These are phyloP conservation scores for Tretioscincus oriximinensis DNA, from an alignment of 2,113 vertebrate species.

Conservation along the genomic window DNA sequence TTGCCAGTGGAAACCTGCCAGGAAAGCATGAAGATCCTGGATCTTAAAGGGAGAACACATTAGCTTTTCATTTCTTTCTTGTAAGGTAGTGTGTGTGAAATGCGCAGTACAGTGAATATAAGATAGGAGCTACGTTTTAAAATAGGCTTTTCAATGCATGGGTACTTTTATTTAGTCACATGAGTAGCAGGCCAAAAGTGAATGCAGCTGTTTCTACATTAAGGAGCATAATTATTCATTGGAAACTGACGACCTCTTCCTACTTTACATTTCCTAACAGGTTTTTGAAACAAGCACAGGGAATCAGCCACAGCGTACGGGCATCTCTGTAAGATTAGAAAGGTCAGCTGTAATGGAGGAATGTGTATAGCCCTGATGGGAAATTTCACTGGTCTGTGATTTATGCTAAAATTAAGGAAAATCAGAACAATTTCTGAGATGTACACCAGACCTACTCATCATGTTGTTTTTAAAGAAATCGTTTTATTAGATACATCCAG, in stretches of 20 bases:
- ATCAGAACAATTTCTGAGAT: background rate
- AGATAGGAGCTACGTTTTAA: background rate
- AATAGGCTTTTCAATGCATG: background rate
- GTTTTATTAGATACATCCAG: background rate
- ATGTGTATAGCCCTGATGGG: background rate
- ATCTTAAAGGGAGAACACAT: constrained; percentile 56
- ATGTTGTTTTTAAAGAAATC: background rate
- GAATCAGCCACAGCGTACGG: background rate
- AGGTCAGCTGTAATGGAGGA: background rate
- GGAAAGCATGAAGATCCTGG: constrained; percentile 50
- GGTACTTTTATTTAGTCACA: background rate
- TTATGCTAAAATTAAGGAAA: background rate
- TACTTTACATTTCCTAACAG: background rate
- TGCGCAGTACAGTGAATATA: background rate
- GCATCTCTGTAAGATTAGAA: background rate
- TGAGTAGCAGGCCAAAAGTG: background rate
- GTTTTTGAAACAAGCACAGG: background rate
- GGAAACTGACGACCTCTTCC: background rate
- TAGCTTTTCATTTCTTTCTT: constrained; percentile 7
- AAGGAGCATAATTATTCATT: background rate
- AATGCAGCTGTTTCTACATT: background rate
- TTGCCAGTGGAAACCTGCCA: constrained; percentile 59
- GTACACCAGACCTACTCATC: background rate
- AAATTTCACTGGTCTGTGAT: background rate
- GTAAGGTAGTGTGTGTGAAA: background rate